A percentile compares a stretch with the other conserved stretches of the same genome.
These are phyloP conservation scores for Scelioninae gen. 1 DNA, from an alignment of 2,888 invertebrate species.

Conservation along the genomic window DNA sequence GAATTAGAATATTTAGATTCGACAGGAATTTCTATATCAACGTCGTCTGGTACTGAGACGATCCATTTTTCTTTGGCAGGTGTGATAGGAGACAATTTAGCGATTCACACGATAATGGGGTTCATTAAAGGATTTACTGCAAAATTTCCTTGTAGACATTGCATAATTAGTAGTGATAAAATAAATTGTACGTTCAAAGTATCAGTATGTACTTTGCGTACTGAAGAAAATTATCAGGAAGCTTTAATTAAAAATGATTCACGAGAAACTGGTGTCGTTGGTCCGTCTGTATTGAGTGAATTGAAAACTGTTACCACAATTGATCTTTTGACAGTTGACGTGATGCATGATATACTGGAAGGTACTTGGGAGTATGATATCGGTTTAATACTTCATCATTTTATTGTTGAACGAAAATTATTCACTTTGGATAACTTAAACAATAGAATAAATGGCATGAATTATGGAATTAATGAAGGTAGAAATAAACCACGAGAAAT, in stretches of 20 bases:
- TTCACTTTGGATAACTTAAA: constrained; percentile 19
- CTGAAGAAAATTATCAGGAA: not conserved
- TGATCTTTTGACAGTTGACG: constrained; percentile 10
- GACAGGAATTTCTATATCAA: constrained; percentile 29
- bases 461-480: no score
- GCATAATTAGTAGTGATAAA: constrained; percentile 27
- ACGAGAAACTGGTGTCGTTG: not conserved
- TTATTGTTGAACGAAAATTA: not conserved
- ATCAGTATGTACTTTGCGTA: constrained; percentile 3
- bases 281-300: not conserved
- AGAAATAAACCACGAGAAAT: no score
- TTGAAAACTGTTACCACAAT: not conserved
- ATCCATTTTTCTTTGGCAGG: constrained; percentile 5
- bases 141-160: constrained; percentile 62
- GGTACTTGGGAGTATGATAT: constrained; percentile 17
- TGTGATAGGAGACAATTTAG: constrained; percentile 68
- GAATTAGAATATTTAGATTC: constrained; percentile 39
- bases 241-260: not conserved
- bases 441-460: not conserved
- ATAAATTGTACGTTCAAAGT: constrained; percentile 37
- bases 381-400: constrained; percentile 11
- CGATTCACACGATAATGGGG: constrained; percentile 58
- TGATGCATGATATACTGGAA: constrained; percentile 26
- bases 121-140: constrained; percentile 62
- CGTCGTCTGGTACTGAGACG: not conserved